Evolutionary conservation across 1,140 invertebrate species (phyloP), one percentile per base, ranked within the genome.

Genomic region (Diachasma alloeum): DNA sequence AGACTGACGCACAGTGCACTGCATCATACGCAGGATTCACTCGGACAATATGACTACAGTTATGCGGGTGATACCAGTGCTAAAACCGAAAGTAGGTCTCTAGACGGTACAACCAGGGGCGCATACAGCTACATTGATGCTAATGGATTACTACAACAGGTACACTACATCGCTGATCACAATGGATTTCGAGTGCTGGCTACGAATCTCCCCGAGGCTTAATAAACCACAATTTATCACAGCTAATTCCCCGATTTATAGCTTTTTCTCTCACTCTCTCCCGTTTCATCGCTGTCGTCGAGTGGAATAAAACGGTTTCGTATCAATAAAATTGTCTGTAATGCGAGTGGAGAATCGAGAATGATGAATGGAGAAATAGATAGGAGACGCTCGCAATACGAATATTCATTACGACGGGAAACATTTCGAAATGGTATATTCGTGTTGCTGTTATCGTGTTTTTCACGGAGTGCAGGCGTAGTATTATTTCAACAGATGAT

Each of bases 51-150:
- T 83, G 90, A 90, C 76, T 95, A 94, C 83, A 93, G 93, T 26
- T 94, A 94, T 81, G 85, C 91, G 6, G 93, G 93, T 72, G 93
- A 92, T 74, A 90, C 91, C 46, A 93, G 92, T 78, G 88, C 92
- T 74, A 94, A 94, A 84, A 91, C 90, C 42, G 93, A 94, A 87
- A 89, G 91, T 1, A 91, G 92, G 76, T 90, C 92, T 11, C 87
- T 91, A 67, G 93, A 94, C 83, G 93, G 93, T 6, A 90, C 92
- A 36, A 93, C 93, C 6, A 91, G 91, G 36, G 93, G 94, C 37
- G 92, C 91, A 48, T 95, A 94, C 84, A 93, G 92, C 72, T 95
- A 94, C 82, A 89, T 95, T 22, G 94, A 95, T 83, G 91, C 92
- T 10, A 91, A 94, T 83, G 93, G 93, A 1, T 85, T 93, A 26